Percentiles rank a stretch among this genome's conserved stretches.
Evolutionary conservation across 1,140 invertebrate genomes (phyloP).

Genomic region (Triops cancriformis): DNA sequence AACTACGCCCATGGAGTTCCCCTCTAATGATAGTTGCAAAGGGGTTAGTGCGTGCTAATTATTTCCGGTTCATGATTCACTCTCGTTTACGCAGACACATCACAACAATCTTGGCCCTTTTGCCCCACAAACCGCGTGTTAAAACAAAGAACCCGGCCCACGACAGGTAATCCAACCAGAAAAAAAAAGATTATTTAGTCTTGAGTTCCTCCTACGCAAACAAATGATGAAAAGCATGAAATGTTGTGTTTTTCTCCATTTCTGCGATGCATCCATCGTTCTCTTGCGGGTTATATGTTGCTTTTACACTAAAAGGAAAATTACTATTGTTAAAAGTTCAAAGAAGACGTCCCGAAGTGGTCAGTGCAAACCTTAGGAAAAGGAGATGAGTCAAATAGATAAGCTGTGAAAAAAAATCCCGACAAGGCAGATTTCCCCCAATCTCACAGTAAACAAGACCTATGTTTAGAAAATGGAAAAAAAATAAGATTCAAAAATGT

Average conservation of each 20-base stretch:
- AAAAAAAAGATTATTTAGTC: not conserved
- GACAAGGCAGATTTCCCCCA: not conserved
- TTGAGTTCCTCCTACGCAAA: conserved; percentile 13
- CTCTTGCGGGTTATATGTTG: conserved; percentile 27
- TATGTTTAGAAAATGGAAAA: conserved; percentile 1
- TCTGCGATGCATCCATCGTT: conserved; percentile 11
- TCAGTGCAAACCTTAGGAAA: conserved; percentile 1
- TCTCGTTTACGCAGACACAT: conserved; percentile 1
- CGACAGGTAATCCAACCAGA: not conserved
- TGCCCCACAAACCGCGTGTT: not conserved
- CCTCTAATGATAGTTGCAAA: not conserved
- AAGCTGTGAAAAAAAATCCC: conserved; percentile 1
- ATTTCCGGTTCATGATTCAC: conserved; percentile 9
- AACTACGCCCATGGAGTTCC: not conserved
- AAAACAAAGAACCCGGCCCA: not conserved
- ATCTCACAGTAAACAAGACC: not conserved
- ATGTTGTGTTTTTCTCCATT: not conserved
- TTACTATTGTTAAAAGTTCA: not conserved
- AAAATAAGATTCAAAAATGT: not conserved
- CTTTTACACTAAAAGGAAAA: conserved; percentile 23
- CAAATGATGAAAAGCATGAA: not conserved
- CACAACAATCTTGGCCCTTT: not conserved
- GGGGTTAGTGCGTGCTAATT: not conserved
- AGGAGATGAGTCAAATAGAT: not conserved
- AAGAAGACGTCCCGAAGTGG: not conserved